A percentile compares a stretch with the other conserved stretches of the same genome.
phyloP scores from a whole-genome alignment of 2,113 vertebrate genomes.

The Lota lota region DNA sequence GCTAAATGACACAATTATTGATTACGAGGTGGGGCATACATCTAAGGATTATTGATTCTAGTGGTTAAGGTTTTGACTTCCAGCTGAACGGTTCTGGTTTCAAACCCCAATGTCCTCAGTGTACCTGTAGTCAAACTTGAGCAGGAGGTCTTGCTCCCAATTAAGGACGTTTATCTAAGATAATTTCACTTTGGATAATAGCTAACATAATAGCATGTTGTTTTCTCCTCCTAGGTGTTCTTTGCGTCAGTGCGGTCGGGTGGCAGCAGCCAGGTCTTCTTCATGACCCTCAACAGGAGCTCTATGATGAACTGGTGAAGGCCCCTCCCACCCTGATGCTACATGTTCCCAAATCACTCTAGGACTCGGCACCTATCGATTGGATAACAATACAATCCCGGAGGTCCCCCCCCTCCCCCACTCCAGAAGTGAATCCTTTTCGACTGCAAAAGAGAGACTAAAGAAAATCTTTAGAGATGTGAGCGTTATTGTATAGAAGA shows the following conservation, averaged over 20 bases:
- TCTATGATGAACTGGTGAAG: constrained; percentile 99
- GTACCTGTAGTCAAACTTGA: too few species aligned
- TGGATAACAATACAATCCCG: constrained; percentile 8
- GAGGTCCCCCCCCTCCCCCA: constrained; percentile 17
- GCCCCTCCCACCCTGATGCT: constrained; percentile 32
- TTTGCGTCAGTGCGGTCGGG: constrained; percentile 96
- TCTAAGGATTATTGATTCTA: too few species aligned
- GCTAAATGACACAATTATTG: too few species aligned
- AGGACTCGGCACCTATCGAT: constrained; percentile 34
- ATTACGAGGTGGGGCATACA: too few species aligned
- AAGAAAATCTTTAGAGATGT: too few species aligned
- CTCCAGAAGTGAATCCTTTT: too few species aligned
- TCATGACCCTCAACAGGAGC: constrained; percentile 99
- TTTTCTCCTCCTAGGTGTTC: constrained; percentile 82
- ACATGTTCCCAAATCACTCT: constrained; percentile 23
- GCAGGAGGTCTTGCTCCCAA: too few species aligned
- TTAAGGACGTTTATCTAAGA: background rate
- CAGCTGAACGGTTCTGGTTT: too few species aligned
- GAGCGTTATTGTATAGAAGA: too few species aligned
- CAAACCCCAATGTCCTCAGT: too few species aligned
- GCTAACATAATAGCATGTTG: background rate
- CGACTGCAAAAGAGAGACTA: too few species aligned
- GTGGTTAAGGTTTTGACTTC: too few species aligned
- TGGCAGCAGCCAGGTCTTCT: constrained; percentile 98
- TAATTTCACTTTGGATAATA: background rate